phyloP scores from a whole-genome alignment of 1,140 invertebrate genomes.

The Sycophaga agraensis region DNA sequence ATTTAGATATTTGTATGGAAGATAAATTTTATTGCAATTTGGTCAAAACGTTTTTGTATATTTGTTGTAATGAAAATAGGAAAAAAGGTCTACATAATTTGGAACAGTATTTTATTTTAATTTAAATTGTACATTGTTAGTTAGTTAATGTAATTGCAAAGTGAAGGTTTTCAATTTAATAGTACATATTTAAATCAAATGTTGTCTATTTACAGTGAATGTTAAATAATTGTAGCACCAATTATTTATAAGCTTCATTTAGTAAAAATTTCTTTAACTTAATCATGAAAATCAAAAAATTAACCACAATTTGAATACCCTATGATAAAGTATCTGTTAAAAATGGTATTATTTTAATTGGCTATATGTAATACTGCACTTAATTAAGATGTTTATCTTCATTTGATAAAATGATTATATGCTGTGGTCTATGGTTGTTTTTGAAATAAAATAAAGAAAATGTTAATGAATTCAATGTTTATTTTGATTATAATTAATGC shows the following conservation, averaged over 20 bases:
- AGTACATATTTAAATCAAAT: background rate
- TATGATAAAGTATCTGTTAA: conserved; percentile 5
- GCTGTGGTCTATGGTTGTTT: conserved; percentile 26
- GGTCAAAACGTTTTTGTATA: conserved; percentile 7
- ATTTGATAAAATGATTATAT: conserved; percentile 8
- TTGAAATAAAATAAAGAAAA: conserved; percentile 24
- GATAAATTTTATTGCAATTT: background rate
- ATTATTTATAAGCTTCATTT: background rate
- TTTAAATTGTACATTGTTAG: background rate
- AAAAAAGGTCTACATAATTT: conserved; percentile 6
- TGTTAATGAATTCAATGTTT: background rate
- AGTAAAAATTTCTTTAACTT: background rate
- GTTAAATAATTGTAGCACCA: background rate
- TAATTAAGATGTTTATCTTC: no score
- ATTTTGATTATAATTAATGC: no score
- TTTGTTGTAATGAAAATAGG: background rate
- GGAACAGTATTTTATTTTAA: background rate
- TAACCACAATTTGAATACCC: no score
- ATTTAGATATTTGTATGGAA: conserved; percentile 1
- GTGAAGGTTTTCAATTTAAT: background rate
- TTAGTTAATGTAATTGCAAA: background rate
- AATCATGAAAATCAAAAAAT: background rate
- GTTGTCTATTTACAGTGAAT: background rate
- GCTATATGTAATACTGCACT: no score
- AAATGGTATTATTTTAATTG: conserved; percentile 13